A percentile compares a stretch with the other conserved stretches of the same genome.
Evolutionary conservation across 2,888 invertebrate species (phyloP).

Genomic region (Steromphala cineraria): DNA sequence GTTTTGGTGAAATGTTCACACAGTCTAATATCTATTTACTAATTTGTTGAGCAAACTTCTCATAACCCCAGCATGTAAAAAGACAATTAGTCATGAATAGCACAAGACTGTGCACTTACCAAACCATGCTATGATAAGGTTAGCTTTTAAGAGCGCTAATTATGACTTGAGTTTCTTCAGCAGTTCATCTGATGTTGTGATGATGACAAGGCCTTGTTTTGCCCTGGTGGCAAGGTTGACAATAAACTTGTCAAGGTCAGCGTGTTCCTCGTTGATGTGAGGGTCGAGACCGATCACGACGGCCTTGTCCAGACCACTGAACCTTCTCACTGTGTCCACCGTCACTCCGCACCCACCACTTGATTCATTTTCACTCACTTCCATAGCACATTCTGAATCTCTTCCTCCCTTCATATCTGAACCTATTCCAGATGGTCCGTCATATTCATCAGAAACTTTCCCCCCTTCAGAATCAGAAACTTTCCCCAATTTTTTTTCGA

Average conservation of each 20-base stretch:
- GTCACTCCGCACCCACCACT: neutral
- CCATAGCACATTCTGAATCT: too few relatives aligned
- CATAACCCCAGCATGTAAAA: too few relatives aligned
- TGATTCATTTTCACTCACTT: too few relatives aligned
- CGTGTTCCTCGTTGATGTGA: slow-evolving; percentile 55
- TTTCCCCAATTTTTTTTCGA: neutral
- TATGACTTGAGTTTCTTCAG: slow-evolving; percentile 39
- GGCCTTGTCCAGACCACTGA: slow-evolving; percentile 60
- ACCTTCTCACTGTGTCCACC: slow-evolving; percentile 59
- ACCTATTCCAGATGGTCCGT: neutral
- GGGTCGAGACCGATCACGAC: slow-evolving; percentile 62
- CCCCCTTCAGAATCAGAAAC: too few relatives aligned
- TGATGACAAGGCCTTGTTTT: slow-evolving; percentile 59
- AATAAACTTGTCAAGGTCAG: slow-evolving; percentile 59
- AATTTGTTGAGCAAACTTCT: too few relatives aligned
- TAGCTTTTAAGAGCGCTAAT: too few relatives aligned
- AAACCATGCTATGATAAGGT: too few relatives aligned
- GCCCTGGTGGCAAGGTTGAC: slow-evolving; percentile 63
- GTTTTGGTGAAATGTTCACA: too few relatives aligned
- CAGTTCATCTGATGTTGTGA: slow-evolving; percentile 54
- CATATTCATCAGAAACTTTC: too few relatives aligned
- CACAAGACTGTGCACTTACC: too few relatives aligned
- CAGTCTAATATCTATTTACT: too few relatives aligned
- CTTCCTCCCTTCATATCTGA: neutral
- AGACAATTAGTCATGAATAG: too few relatives aligned